Conservation (phyloP, 2,113 vertebrate genomes). For the Tamias sibiricus region DNA sequence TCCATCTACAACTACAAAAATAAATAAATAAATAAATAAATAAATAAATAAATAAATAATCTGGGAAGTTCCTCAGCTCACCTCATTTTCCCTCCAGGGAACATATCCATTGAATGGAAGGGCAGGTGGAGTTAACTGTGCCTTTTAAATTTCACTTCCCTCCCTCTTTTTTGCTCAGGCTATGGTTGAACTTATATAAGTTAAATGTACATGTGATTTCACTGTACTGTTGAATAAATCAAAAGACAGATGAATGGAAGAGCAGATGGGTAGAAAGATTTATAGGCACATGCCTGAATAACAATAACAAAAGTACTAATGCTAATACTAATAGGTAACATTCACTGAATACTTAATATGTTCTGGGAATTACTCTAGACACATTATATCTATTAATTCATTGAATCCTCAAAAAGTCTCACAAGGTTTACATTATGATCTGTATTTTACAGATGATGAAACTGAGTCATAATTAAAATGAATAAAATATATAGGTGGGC, state of each 20-base stretch:
- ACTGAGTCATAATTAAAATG: background rate
- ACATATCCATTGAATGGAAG: background rate
- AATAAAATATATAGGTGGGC: background rate
- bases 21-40: too few species aligned
- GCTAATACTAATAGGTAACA: background rate
- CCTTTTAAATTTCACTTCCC: background rate
- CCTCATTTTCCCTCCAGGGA: background rate
- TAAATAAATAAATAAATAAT: too few species aligned
- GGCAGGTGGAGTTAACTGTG: background rate
- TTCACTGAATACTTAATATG: background rate
- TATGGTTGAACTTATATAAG: slow-evolving; percentile 34
- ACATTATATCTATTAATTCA: background rate
- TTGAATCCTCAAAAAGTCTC: background rate
- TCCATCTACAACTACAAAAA: too few species aligned
- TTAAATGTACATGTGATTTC: background rate
- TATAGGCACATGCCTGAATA: background rate
- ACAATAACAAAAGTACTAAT: background rate
- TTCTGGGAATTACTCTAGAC: background rate
- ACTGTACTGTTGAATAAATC: background rate
- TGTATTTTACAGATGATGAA: background rate
- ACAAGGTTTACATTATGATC: background rate
- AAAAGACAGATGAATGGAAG: background rate
- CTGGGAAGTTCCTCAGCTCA: background rate
- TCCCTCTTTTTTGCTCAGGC: slow-evolving; percentile 21
- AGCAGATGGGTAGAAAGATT: background rate